phyloP scores from a whole-genome alignment of 2,113 vertebrate species.

The Hymenochirus boettgeri region DNA sequence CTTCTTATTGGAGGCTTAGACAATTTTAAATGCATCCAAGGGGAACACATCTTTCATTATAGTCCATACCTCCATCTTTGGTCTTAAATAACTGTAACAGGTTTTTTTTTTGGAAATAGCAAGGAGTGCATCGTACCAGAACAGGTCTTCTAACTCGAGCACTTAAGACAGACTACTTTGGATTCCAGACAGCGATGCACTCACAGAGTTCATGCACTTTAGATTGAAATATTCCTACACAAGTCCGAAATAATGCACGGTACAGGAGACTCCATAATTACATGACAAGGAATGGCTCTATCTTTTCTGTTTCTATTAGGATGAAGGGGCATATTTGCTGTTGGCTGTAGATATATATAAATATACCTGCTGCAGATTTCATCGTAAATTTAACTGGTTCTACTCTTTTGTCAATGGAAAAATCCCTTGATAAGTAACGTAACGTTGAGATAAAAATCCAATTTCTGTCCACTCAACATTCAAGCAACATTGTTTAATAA shows the following conservation, averaged over 20 bases:
- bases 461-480: conserved; percentile 10
- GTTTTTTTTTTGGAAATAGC: too few species aligned
- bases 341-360: conserved; percentile 8
- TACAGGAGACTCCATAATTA: not conserved
- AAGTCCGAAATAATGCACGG: not conserved
- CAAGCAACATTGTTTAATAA: not conserved
- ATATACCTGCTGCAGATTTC: not conserved
- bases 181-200: too few species aligned
- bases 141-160: too few species aligned
- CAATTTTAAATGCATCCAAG: too few species aligned
- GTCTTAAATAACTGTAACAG: too few species aligned
- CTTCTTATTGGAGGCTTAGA: too few species aligned
- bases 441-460: conserved; percentile 23
- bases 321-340: conserved; percentile 15
- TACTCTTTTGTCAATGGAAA: conserved; percentile 2
- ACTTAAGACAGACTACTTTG: too few species aligned
- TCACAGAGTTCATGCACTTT: too few species aligned
- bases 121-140: too few species aligned
- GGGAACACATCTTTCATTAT: too few species aligned
- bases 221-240: too few species aligned
- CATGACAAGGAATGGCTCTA: not conserved
- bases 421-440: conserved; percentile 27
- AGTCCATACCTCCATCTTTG: too few species aligned
- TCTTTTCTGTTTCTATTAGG: conserved; percentile 2
- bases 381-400: conserved; percentile 5